phyloP scores from a whole-genome alignment of 2,113 vertebrate species.

The Danionella cerebrum region DNA sequence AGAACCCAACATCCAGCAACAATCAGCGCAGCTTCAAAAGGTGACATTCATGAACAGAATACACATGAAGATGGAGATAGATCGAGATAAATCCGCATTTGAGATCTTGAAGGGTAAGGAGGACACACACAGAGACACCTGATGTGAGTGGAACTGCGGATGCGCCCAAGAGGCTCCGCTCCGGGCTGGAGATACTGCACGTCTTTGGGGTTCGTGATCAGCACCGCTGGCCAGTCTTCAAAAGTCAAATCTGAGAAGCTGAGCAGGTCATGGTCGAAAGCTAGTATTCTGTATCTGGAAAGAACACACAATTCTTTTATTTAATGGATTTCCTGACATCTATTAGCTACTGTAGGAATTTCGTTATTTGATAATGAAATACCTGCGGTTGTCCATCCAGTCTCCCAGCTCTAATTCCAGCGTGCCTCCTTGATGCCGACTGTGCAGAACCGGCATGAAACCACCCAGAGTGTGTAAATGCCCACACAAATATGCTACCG shows the following conservation, averaged over 20 bases:
- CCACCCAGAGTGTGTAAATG: slow-evolving; percentile 91
- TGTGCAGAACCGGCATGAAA: slow-evolving; percentile 84
- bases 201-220: slow-evolving; percentile 94
- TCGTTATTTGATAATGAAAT: too few species aligned
- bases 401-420: slow-evolving; percentile 93
- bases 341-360: too few species aligned
- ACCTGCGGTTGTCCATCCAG: slow-evolving; percentile 93
- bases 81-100: not conserved
- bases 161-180: slow-evolving; percentile 78
- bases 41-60: not conserved
- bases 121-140: slow-evolving; percentile 69
- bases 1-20: not conserved
- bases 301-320: not conserved
- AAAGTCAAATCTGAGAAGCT: slow-evolving; percentile 87
- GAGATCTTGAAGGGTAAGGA: slow-evolving; percentile 20
- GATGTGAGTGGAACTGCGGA: slow-evolving; percentile 84
- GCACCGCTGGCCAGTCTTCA: slow-evolving; percentile 82
- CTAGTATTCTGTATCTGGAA: slow-evolving; percentile 87
- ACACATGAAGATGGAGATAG: not conserved
- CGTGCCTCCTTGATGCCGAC: slow-evolving; percentile 77
- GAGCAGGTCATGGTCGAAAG: slow-evolving; percentile 89
- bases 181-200: slow-evolving; percentile 78
- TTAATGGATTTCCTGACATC: too few species aligned
- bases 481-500: slow-evolving; percentile 89
- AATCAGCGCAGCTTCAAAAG: not conserved